Conservation (phyloP, 2,888 invertebrate genomes). For the Xestia xanthographa region DNA sequence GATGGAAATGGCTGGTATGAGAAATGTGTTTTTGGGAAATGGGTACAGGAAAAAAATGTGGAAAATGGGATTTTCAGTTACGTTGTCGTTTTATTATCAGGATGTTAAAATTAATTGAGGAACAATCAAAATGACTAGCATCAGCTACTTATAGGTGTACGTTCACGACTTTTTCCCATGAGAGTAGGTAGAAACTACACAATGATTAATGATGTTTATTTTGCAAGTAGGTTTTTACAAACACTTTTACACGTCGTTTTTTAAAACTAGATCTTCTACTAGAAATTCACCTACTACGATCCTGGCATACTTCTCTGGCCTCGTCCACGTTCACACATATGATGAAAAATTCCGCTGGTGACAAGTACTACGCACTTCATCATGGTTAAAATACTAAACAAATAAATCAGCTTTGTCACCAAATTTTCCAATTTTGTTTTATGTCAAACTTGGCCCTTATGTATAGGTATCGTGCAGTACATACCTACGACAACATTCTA, state of each 20-base stretch:
- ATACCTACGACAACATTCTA: conserved; percentile 23
- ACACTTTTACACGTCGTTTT: too few relatives aligned
- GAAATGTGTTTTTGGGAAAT: conserved; percentile 46
- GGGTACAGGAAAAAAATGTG: background rate
- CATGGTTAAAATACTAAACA: background rate
- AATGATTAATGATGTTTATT: too few relatives aligned
- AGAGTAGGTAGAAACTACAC: background rate
- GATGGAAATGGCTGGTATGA: conserved; percentile 55
- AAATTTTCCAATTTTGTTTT: background rate
- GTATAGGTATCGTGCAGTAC: background rate
- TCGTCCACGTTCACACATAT: background rate
- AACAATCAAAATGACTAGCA: background rate
- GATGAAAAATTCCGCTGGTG: background rate
- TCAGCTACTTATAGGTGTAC: background rate
- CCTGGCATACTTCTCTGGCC: background rate
- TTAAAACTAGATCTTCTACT: too few relatives aligned
- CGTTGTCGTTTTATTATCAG: background rate
- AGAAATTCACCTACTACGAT: too few relatives aligned
- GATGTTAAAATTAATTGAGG: background rate
- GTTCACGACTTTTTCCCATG: background rate
- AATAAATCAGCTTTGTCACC: background rate
- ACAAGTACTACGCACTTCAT: background rate
- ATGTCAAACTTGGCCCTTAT: too few relatives aligned
- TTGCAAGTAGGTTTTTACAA: too few relatives aligned
- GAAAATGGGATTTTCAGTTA: background rate